Base-by-base conservation (phyloP, 1,140 invertebrate species). In the Plodia interpunctella region DNA sequence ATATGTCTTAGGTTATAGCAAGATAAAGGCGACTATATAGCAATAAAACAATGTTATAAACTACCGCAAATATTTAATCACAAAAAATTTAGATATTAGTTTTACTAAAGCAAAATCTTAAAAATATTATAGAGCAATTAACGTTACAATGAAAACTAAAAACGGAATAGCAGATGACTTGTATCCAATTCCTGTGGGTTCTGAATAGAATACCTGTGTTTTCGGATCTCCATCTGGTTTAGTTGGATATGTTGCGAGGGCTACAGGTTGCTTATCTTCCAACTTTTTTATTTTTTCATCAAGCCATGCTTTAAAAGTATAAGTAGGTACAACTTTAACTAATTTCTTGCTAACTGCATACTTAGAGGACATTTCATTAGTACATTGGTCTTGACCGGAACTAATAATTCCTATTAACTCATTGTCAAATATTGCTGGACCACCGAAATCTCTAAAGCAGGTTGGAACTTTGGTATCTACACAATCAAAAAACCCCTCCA, bases 371-470 rank as follows among this genome's bases (percentile, higher is more conserved):
- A 88, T 83, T 74, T 83, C 80, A 57, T 72, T 68, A 8, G 77
- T 73, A 62, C 83, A 88, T 35, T 79, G 74, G 5, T 72, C 56
- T 70, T 78, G 68, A 8, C 86, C 86, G 49, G 65, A 73, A 17
- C 64, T 65, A 13, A 87, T 57, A 17, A 88, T 63, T 13, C 86
- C 83, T 54, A 85, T 60, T 5, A 88, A 64, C 69, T 83, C 72
- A 65, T 82, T 80, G 57, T 80, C 70, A 59, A 77, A 72, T 32
- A 88, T 68, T 1, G 71, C 75, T 17, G 86, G 86, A 5, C 83
- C 83, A 35, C 86, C 86, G 30, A 68, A 73, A 59, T 88, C 86
- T 70, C 71, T 84, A 55, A 85, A 88, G 72, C 86, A 88, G 6
- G 78, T 82, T 10, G 59, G 51, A 19, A 82, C 66, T 69, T 87